These are phyloP conservation scores for Chrysogorgia sp. DNA, from an alignment of 92 coral and sea anemone species.

Conservation along the genomic window DNA sequence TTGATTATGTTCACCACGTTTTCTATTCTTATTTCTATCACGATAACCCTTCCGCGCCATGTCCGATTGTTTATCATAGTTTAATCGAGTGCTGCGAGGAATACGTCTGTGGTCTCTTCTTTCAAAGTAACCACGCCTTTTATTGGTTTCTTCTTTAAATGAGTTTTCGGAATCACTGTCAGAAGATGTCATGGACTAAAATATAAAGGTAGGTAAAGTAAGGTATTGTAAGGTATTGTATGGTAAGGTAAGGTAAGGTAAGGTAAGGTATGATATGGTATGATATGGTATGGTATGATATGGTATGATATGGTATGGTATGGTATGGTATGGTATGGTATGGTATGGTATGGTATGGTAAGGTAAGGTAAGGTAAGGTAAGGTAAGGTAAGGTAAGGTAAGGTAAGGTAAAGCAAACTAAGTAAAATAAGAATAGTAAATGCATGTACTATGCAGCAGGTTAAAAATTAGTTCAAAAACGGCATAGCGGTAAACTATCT, in stretches of 20 bases:
- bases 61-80: slow-evolving; percentile 1
- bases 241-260: neutral
- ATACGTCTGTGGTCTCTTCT: neutral
- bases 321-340: neutral
- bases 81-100: neutral
- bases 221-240: neutral
- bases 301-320: neutral
- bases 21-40: neutral
- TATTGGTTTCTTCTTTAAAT: neutral
- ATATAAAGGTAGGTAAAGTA: neutral
- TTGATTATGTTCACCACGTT: neutral
- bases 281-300: neutral
- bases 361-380: neutral
- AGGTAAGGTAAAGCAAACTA: neutral
- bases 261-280: neutral
- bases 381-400: no score
- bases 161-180: slow-evolving; percentile 29
- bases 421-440: neutral
- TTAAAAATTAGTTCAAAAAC: neutral
- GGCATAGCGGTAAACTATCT: no score
- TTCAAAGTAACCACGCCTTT: slow-evolving; percentile 5
- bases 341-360: no score
- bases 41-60: slow-evolving; percentile 14
- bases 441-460: slow-evolving; percentile 14
- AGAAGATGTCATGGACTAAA: slow-evolving; percentile 18